Evolutionary conservation across 2,113 vertebrate species (phyloP).

Genomic region (Corydoras sp.): DNA sequence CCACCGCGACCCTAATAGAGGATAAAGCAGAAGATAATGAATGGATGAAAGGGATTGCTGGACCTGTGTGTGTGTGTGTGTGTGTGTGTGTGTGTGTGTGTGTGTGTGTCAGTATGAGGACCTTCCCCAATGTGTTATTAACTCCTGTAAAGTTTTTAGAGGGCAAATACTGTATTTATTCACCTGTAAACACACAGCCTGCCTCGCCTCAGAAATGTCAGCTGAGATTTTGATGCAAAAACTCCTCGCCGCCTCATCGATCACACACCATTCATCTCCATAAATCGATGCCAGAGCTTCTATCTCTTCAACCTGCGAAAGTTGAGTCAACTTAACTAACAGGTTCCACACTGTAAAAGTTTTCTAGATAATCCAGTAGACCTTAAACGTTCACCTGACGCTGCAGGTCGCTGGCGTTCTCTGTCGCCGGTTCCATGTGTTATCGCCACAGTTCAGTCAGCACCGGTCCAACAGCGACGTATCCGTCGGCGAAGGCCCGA

Average conservation of each 20-base stretch:
- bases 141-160: background rate
- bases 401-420: slow-evolving; percentile 57
- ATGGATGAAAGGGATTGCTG: no score
- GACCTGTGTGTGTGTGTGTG: no score
- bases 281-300: slow-evolving; percentile 95
- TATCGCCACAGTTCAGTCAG: background rate
- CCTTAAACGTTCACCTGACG: slow-evolving; percentile 53
- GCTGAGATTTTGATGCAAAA: slow-evolving; percentile 89
- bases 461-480: background rate
- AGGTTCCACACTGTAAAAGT: background rate
- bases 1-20: no score
- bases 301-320: slow-evolving; percentile 84
- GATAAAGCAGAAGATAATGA: no score
- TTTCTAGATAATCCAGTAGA: background rate
- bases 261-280: slow-evolving; percentile 91
- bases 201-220: slow-evolving; percentile 69
- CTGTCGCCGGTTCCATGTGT: slow-evolving; percentile 36
- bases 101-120: no score
- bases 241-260: slow-evolving; percentile 84
- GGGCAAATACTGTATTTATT: background rate
- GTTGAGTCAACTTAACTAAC: background rate
- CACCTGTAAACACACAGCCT: slow-evolving; percentile 89
- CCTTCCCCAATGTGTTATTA: background rate
- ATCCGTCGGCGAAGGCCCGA: background rate
- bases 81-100: no score